Base-by-base conservation (phyloP, 1,140 invertebrate genomes). In the Hormaphis cornu region DNA sequence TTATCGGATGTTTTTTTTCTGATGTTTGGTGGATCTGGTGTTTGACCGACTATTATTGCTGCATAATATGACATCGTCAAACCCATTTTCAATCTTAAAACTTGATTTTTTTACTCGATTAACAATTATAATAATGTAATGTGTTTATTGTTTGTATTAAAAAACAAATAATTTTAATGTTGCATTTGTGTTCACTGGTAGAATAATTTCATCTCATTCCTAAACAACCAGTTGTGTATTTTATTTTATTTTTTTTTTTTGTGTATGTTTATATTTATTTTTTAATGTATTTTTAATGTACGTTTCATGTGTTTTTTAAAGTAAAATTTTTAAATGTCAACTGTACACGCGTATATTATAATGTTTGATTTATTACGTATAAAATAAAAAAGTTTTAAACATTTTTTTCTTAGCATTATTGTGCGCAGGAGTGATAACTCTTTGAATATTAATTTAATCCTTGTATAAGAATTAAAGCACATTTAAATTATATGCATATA, bases 121-220 rank as follows among this genome's bases (percentile, higher is more conserved):
- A 44, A 44, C 50, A 66, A 66, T 48, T 66, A 30, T 66, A 22
- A n/a, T n/a, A n/a, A n/a, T n/a, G n/a, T 35, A 58, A 40, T 24
- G 9, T 24, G 9, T 35, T 54, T 53, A 30, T 53, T 22, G 28
- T 53, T 35, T 35, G 20, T 40, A 22, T 40, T 58, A 35, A 37
- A 40, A 58, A 24, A 24, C 40, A 40, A 58, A 40, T 40, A 58
- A 37, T 58, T n/a, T n/a, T n/a, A n/a, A n/a, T n/a, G n/a, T n/a
- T n/a, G n/a, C n/a, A 24, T 37, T 56, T 56, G 9, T 56, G 40
- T 26, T 40, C 54, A 58, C 54, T 24, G 54, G 14, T n/a, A n/a
- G n/a, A n/a, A n/a, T n/a, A n/a, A 35, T 58, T 37, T 40, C n/a
- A 58, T 40, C 33, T 24, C 14, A 16, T 33, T 58, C 30, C 7